phyloP scores from a whole-genome alignment of 2,113 vertebrate species.

The Labeo catla region DNA sequence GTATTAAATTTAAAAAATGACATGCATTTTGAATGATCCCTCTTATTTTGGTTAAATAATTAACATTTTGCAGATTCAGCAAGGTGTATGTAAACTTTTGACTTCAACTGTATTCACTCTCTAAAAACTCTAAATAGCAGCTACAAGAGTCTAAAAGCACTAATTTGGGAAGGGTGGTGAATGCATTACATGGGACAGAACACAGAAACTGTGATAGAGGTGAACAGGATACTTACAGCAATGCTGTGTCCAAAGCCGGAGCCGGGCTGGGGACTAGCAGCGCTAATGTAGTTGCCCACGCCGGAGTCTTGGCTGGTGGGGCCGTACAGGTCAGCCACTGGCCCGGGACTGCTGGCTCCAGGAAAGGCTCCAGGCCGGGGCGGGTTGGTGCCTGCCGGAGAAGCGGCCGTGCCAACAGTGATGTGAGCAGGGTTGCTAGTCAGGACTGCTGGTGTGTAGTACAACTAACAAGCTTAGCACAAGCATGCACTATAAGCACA shows the following conservation, averaged over 20 bases:
- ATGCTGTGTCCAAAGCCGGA: slow-evolving; percentile 90
- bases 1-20: no score
- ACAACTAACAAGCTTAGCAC: slow-evolving; percentile 87
- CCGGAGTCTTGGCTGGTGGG: slow-evolving; percentile 81
- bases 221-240: slow-evolving; percentile 80
- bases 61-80: no score
- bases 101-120: neutral
- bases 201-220: neutral
- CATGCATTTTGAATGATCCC: no score
- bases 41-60: no score
- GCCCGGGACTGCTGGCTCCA: slow-evolving; percentile 97
- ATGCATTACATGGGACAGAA: neutral
- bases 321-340: slow-evolving; percentile 82
- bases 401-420: slow-evolving; percentile 89
- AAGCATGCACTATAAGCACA: slow-evolving; percentile 75
- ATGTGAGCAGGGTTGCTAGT: slow-evolving; percentile 90
- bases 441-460: slow-evolving; percentile 84
- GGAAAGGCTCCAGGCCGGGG: slow-evolving; percentile 95
- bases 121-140: slow-evolving; percentile 2
- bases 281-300: slow-evolving; percentile 78
- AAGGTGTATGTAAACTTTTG: no score
- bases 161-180: neutral
- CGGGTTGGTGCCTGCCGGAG: slow-evolving; percentile 90
- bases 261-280: slow-evolving; percentile 78
- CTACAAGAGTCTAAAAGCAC: neutral